phyloP scores from a whole-genome alignment of 2,888 invertebrate species.

The Gibbula magus region DNA sequence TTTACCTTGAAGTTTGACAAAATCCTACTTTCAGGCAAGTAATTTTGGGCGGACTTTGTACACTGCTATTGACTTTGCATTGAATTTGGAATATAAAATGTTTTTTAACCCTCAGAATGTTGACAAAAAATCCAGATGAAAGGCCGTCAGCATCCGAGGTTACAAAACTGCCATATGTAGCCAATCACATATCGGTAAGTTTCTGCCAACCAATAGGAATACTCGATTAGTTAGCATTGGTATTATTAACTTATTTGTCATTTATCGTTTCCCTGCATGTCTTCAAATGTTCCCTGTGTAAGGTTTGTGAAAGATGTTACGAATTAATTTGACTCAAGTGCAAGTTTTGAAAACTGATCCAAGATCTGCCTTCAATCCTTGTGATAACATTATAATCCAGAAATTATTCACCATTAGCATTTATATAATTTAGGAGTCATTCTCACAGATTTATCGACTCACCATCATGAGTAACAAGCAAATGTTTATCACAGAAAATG shows the following conservation, averaged over 20 bases:
- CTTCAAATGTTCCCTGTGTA: no score
- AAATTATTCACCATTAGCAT: not conserved
- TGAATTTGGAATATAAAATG: not conserved
- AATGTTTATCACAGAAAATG: constrained; percentile 60
- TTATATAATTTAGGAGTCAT: no score
- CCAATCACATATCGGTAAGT: constrained; percentile 69
- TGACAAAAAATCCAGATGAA: constrained; percentile 70
- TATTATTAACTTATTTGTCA: no score
- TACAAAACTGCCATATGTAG: constrained; percentile 66
- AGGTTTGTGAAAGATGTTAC: no score
- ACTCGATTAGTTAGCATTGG: no score
- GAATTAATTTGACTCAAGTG: no score
- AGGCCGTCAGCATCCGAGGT: constrained; percentile 72
- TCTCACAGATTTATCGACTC: not conserved
- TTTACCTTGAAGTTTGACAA: no score
- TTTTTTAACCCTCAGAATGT: constrained; percentile 69
- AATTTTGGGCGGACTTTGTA: no score
- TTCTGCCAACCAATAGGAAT: no score
- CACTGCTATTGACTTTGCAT: no score
- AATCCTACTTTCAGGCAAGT: no score
- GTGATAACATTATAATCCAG: not conserved
- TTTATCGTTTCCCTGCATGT: no score
- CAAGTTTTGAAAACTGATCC: not conserved
- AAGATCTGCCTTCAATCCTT: not conserved
- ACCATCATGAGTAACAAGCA: not conserved